These are phyloP conservation scores for Paragorgia papillata DNA, from an alignment of 92 coral and sea anemone genomes.

Conservation along the genomic window DNA sequence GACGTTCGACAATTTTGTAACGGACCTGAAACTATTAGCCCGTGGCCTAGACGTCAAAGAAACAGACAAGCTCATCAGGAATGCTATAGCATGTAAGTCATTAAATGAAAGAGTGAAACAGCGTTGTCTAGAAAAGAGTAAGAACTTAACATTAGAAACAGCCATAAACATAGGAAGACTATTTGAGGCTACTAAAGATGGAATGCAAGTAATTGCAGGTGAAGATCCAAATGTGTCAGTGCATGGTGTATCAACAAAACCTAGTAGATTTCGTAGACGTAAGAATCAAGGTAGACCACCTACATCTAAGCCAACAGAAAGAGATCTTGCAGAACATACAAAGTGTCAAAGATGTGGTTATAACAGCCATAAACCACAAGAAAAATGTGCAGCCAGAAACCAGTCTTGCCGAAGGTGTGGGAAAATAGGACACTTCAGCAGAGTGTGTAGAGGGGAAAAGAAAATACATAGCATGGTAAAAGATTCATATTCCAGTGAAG, in stretches of 20 bases:
- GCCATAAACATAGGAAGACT: constrained; percentile 50
- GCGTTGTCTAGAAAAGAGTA: constrained; percentile 1
- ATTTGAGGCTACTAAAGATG: constrained; percentile 56
- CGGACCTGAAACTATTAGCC: constrained; percentile 52
- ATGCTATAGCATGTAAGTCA: constrained; percentile 60
- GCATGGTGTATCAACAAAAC: constrained; percentile 16
- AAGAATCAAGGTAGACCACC: background rate
- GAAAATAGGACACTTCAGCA: constrained; percentile 50
- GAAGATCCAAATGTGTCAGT: constrained; percentile 52
- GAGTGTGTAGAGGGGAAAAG: constrained; percentile 47
- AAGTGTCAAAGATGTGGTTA: constrained; percentile 42
- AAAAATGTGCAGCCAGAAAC: constrained; percentile 53
- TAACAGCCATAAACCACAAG: constrained; percentile 46
- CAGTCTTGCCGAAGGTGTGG: constrained; percentile 42
- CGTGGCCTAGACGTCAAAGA: constrained; percentile 55
- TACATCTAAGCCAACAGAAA: background rate
- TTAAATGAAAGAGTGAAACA: constrained; percentile 51
- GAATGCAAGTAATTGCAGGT: constrained; percentile 44
- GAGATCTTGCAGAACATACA: background rate
- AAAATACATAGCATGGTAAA: constrained; percentile 21
- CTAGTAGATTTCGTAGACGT: constrained; percentile 9
- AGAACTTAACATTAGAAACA: constrained; percentile 46
- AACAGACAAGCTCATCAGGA: constrained; percentile 49
- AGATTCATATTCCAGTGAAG: constrained; percentile 1
- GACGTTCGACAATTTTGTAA: constrained; percentile 44